phyloP scores from a whole-genome alignment of 2,113 vertebrate genomes.

The Xerus inauris region DNA sequence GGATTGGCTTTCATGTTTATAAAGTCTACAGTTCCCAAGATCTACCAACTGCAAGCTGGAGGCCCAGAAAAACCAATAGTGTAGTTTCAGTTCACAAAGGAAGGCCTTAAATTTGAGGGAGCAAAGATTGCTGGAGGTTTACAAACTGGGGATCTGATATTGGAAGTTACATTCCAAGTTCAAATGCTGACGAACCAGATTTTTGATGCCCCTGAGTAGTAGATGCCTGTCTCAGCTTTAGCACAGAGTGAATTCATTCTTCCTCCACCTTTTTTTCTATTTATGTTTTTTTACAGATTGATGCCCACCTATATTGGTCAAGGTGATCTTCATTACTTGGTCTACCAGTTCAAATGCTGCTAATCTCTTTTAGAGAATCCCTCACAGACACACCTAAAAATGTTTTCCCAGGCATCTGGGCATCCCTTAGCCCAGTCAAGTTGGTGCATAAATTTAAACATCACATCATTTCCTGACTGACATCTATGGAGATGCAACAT shows the following conservation, averaged over 20 bases:
- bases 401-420: neutral
- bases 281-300: neutral
- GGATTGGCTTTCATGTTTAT: neutral
- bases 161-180: neutral
- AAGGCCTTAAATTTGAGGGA: neutral
- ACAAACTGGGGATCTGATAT: neutral
- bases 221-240: neutral
- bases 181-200: neutral
- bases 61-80: neutral
- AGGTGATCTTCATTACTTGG: neutral
- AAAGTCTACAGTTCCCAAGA: neutral
- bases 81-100: neutral
- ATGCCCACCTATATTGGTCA: neutral
- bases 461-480: neutral
- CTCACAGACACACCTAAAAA: neutral
- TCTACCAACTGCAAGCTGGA: too few relatives aligned
- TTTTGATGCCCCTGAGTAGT: neutral
- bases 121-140: neutral
- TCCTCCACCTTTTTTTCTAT: neutral
- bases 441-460: neutral
- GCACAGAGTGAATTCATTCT: neutral
- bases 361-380: neutral
- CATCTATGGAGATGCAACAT: neutral
- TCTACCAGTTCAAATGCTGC: neutral
- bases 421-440: neutral